Conservation (phyloP, 2,113 vertebrate genomes). For the Chaetodon trifascialis region DNA sequence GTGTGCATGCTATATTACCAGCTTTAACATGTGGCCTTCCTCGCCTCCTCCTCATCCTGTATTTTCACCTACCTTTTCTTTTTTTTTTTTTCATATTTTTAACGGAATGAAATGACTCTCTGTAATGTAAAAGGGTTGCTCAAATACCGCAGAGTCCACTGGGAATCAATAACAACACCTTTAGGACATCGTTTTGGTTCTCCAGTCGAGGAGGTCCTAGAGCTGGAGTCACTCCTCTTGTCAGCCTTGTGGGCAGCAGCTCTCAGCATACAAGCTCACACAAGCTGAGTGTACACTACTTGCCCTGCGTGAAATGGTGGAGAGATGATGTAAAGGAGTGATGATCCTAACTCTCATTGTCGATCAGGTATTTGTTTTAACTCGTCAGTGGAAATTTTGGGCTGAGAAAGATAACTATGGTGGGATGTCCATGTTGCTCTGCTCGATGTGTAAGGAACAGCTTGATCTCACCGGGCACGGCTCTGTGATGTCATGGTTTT, state of each 20-base stretch:
- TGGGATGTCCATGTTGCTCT: background rate
- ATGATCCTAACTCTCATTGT: background rate
- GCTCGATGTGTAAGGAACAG: background rate
- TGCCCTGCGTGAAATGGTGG: background rate
- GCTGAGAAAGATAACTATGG: background rate
- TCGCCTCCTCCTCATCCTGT: background rate
- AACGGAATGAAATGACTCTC: background rate
- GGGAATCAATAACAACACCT: background rate
- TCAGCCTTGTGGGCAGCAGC: background rate
- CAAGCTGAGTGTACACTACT: background rate
- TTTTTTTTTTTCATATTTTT: background rate
- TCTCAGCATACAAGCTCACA: background rate
- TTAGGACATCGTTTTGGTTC: background rate
- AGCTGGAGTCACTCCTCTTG: background rate
- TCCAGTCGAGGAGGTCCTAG: background rate
- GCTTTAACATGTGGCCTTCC: background rate
- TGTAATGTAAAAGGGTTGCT: background rate
- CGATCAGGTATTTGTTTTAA: background rate
- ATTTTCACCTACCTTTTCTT: background rate
- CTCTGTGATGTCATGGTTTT: too few species aligned
- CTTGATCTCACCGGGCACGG: too few species aligned
- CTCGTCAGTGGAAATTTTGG: background rate
- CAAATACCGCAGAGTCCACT: background rate
- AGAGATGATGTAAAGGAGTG: background rate
- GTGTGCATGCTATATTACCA: background rate